Evolutionary conservation across 2,113 vertebrate genomes (phyloP).

Genomic region (Istiophorus platypterus): DNA sequence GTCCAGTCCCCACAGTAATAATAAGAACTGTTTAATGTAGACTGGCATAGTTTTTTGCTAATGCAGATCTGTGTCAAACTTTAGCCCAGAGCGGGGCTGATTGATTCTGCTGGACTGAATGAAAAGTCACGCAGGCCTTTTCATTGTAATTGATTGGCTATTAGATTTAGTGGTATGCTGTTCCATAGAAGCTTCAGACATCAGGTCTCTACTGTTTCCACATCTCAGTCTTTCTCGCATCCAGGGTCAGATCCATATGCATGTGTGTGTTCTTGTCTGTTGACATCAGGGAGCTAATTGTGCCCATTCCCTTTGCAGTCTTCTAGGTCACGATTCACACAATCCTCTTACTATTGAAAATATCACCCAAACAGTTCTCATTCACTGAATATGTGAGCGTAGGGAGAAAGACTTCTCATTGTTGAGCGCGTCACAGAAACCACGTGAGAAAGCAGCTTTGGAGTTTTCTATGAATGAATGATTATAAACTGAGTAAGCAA

Average conservation of each 20-base stretch:
- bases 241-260: not conserved
- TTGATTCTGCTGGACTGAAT: slow-evolving; percentile 50
- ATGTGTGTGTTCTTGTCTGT: slow-evolving; percentile 17
- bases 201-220: not conserved
- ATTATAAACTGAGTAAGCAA: slow-evolving; percentile 30
- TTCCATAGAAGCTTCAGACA: not conserved
- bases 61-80: slow-evolving; percentile 60
- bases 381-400: slow-evolving; percentile 48
- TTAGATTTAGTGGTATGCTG: slow-evolving; percentile 3
- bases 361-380: slow-evolving; percentile 54
- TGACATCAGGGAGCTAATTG: slow-evolving; percentile 60
- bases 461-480: slow-evolving; percentile 55
- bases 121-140: slow-evolving; percentile 65
- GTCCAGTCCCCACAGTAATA: not conserved
- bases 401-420: slow-evolving; percentile 45
- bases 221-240: not conserved
- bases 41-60: slow-evolving; percentile 30
- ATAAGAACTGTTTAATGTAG: slow-evolving; percentile 26
- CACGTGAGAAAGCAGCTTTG: slow-evolving; percentile 37
- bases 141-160: slow-evolving; percentile 29
- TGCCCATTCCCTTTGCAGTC: slow-evolving; percentile 49
- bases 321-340: slow-evolving; percentile 44
- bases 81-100: slow-evolving; percentile 55
- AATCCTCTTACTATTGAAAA: slow-evolving; percentile 64
- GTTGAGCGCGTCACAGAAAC: slow-evolving; percentile 27